Percentiles rank a stretch among this genome's conserved stretches.
Evolutionary conservation across 1,140 invertebrate species (phyloP).

Genomic region (Cherax quadricarinatus): DNA sequence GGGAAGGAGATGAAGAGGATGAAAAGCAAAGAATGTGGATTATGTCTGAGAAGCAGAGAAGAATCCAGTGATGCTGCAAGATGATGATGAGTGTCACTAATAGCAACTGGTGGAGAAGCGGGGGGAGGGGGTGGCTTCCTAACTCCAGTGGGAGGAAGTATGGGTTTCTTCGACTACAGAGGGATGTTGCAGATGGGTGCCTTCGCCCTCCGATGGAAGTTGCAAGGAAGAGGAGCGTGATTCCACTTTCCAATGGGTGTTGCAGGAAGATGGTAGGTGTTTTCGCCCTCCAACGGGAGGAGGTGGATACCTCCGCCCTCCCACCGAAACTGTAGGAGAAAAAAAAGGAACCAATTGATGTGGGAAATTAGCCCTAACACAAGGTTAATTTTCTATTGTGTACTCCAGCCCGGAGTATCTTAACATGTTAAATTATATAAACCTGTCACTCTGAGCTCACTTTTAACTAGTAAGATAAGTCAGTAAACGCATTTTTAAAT

Average conservation of each 20-base stretch:
- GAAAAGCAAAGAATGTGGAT: neutral
- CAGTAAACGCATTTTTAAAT: neutral
- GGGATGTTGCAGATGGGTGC: neutral
- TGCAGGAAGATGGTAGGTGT: no score
- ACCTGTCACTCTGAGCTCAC: neutral
- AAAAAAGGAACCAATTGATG: neutral
- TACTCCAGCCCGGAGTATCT: neutral
- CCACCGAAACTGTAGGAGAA: neutral
- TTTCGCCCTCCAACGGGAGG: neutral
- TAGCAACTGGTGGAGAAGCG: neutral
- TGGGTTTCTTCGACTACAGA: neutral
- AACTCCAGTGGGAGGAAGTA: neutral
- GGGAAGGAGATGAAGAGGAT: neutral
- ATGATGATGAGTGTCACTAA: neutral
- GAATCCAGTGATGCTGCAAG: neutral
- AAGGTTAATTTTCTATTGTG: neutral
- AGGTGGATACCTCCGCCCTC: neutral
- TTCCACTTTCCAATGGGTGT: no score
- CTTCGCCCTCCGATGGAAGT: neutral
- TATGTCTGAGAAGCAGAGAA: neutral
- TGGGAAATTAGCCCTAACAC: neutral
- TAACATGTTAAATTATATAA: neutral
- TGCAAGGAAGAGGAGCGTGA: neutral
- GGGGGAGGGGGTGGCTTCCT: neutral
- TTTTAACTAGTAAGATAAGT: neutral